These are phyloP conservation scores for Sardinella longiceps DNA, from an alignment of 2,797 vertebrate genomes.

Conservation along the genomic window DNA sequence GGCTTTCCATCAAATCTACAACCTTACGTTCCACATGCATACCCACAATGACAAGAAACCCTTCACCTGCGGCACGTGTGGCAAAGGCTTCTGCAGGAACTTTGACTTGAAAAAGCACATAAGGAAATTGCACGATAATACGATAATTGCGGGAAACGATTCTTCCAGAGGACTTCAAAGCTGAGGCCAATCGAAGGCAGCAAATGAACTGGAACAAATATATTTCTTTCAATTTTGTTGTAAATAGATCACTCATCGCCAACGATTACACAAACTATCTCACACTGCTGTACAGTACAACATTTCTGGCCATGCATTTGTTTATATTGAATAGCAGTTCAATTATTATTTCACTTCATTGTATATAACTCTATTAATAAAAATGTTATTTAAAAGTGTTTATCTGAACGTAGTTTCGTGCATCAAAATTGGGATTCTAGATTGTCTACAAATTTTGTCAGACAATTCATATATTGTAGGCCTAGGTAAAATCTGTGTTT, in stretches of 20 bases:
- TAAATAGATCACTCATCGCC: not conserved
- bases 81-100: conserved; percentile 91
- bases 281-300: not conserved
- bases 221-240: conserved; percentile 15
- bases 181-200: conserved; percentile 52
- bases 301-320: conserved; percentile 38
- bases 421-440: conserved; percentile 59
- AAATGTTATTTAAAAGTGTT: conserved; percentile 77
- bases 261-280: not conserved
- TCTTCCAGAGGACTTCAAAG: conserved; percentile 77
- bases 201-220: conserved; percentile 28
- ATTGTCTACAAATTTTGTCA: not conserved
- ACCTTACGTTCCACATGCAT: conserved; percentile 92
- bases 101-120: conserved; percentile 93
- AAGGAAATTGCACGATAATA: conserved; percentile 85
- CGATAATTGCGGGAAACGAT: conserved; percentile 69
- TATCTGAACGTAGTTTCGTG: conserved; percentile 56
- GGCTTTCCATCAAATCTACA: conserved; percentile 90
- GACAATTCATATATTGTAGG: conserved; percentile 53
- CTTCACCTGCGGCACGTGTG: conserved; percentile 87
- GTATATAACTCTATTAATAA: conserved; percentile 73
- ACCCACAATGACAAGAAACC: conserved; percentile 93
- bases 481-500: conserved; percentile 65
- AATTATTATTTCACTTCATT: conserved; percentile 44
- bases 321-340: conserved; percentile 26